A percentile compares a stretch with the other conserved stretches of the same genome.
Conservation (phyloP, 2,113 vertebrate species). For the Neolamprologus cancellatus region DNA sequence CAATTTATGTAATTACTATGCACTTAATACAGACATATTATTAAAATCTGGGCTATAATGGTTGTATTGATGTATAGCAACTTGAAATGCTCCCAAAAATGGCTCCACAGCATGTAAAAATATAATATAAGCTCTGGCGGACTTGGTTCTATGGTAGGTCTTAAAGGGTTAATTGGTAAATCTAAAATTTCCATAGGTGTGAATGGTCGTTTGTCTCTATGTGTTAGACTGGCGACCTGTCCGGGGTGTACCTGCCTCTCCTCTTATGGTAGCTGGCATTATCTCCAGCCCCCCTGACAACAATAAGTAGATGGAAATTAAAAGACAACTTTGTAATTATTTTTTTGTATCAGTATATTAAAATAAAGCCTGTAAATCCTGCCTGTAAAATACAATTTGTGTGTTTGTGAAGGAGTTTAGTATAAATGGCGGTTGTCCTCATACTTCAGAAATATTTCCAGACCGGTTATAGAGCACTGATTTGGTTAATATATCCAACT, state of each 20-base stretch:
- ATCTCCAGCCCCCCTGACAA: background rate
- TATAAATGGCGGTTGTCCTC: background rate
- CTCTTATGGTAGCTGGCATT: background rate
- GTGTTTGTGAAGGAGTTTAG: background rate
- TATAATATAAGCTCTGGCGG: too few species aligned
- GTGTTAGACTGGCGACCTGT: background rate
- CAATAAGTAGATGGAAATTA: background rate
- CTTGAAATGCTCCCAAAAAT: too few species aligned
- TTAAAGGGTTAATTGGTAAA: background rate
- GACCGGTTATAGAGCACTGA: background rate
- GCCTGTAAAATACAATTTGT: background rate
- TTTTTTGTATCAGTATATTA: rapidly evolving
- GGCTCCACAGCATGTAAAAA: too few species aligned
- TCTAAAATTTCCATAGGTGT: background rate
- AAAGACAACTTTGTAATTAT: background rate
- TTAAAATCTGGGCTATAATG: too few species aligned
- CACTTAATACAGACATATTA: too few species aligned
- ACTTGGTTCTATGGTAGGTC: too few species aligned
- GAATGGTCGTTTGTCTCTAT: background rate
- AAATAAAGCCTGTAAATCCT: background rate
- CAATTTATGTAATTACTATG: too few species aligned
- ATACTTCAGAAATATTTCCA: background rate
- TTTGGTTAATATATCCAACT: background rate
- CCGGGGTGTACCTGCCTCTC: background rate
- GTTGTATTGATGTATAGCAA: too few species aligned